Evolutionary conservation across 2,888 invertebrate genomes (phyloP), one percentile per base, ranked within the genome.

Genomic region (Apamea crenata): DNA sequence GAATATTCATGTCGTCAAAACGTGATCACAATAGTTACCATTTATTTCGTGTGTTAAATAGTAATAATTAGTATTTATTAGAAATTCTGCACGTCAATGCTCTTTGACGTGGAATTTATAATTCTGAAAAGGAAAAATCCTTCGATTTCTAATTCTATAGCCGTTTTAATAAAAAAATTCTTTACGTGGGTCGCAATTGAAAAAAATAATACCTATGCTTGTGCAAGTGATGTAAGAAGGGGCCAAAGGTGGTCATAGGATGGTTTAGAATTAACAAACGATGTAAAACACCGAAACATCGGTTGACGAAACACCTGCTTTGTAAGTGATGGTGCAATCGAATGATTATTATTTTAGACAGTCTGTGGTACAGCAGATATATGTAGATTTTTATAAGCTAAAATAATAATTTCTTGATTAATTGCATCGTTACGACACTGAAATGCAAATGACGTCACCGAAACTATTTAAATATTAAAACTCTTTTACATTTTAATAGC

Each of bases 1-100:
- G 86, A 85, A 86, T 85, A 85, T 86, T 85, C 86, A 85, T 86
- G 77, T 67, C n/a, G 14, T 18, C 4, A 4, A 59, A 75, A 77
- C 86, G 85, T 85, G 85, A 75, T 61, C 36, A 73, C 61, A 77
- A 86, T 85, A 65, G 50, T 66, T 61, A 59, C 1, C 0, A 65
- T 65, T 70, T 59, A 69, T 59, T 85, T 73, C 77, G 69, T 85
- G 72, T 77, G 68, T 75, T 73, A 79, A 82, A 79, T 82, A 77
- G 69, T 78, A 85, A 85, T 74, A 78, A 75, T 81, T 67, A 81
- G 56, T 56, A 63, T 74, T 56, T 12, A 70, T 68, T 82, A 70
- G n/a, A 84, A 76, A 85, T 71, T 74, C 70, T 29, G 47, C 68
- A 77, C 84, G 84, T 85, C 76, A 85, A 44, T 74, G 44, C 59